These are phyloP conservation scores for Pentamera pediparva DNA, from an alignment of 53 echinoderm and acorn worm genomes.

Conservation along the genomic window DNA sequence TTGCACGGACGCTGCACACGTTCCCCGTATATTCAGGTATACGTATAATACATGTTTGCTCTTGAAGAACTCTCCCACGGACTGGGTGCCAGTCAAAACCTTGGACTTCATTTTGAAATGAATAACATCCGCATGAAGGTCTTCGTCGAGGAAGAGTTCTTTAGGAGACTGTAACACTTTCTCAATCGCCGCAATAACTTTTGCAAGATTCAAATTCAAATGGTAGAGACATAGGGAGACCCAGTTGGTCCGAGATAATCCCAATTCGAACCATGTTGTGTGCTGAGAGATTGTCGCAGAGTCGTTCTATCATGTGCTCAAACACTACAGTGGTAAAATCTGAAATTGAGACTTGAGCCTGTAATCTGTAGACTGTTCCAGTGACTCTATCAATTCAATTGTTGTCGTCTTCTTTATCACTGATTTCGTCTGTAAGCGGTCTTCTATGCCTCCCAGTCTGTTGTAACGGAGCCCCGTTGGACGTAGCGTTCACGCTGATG, in stretches of 20 bases:
- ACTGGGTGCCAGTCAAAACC: neutral
- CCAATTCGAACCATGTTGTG: conserved; percentile 13
- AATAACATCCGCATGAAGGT: conserved; percentile 1
- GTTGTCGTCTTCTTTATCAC: neutral
- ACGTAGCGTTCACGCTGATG: too few relatives aligned
- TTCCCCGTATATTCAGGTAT: conserved; percentile 19
- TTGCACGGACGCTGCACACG: conserved; percentile 46
- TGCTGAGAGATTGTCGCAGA: neutral
- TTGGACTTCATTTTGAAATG: conserved; percentile 18
- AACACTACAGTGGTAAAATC: neutral
- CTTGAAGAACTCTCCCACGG: conserved; percentile 13
- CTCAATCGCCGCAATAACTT: neutral
- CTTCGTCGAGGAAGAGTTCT: conserved; percentile 15
- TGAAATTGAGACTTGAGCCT: conserved; percentile 2
- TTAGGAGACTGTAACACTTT: conserved; percentile 25
- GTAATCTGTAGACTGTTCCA: conserved; percentile 11
- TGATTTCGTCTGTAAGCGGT: neutral
- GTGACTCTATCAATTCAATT: conserved; percentile 9
- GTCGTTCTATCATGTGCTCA: neutral
- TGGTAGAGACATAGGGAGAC: conserved; percentile 21
- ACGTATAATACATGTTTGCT: neutral
- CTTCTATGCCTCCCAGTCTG: neutral
- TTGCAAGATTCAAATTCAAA: conserved; percentile 9
- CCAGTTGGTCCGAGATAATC: conserved; percentile 3
- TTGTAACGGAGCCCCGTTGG: too few relatives aligned